Conservation (phyloP, 1,140 invertebrate species). For the Teleopsis dalmanni region DNA sequence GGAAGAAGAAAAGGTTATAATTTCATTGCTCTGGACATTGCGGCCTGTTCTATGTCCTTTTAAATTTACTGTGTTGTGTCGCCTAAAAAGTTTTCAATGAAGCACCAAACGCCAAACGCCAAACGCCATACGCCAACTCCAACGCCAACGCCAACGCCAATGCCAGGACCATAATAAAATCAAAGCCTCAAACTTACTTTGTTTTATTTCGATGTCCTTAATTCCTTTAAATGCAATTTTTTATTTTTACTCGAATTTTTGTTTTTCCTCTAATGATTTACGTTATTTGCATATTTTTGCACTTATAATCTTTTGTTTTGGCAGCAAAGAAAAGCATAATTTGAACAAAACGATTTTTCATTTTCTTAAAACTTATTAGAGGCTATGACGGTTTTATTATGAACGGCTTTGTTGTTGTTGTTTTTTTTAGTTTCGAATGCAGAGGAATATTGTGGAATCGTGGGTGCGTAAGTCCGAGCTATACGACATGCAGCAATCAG, state of each 20-base stretch:
- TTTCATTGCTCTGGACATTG: conserved; percentile 3
- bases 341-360: conserved; percentile 8
- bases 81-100: conserved; percentile 8
- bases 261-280: neutral
- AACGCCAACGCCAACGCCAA: too few species aligned
- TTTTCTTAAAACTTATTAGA: conserved; percentile 8
- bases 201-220: too few species aligned
- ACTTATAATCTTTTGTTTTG: neutral
- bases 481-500: too few species aligned
- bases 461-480: too few species aligned
- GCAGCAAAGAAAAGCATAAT: neutral
- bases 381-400: neutral
- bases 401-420: neutral
- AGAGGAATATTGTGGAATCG: too few species aligned
- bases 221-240: neutral
- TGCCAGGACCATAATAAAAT: too few species aligned
- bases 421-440: too few species aligned
- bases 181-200: too few species aligned
- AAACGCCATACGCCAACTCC: too few species aligned
- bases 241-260: neutral
- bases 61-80: neutral
- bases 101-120: too few species aligned
- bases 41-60: conserved; percentile 1
- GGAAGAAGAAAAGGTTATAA: conserved; percentile 5
- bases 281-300: conserved; percentile 10